These are phyloP conservation scores for Brachypteracias leptosomus DNA, from an alignment of 2,113 vertebrate genomes.

Conservation along the genomic window DNA sequence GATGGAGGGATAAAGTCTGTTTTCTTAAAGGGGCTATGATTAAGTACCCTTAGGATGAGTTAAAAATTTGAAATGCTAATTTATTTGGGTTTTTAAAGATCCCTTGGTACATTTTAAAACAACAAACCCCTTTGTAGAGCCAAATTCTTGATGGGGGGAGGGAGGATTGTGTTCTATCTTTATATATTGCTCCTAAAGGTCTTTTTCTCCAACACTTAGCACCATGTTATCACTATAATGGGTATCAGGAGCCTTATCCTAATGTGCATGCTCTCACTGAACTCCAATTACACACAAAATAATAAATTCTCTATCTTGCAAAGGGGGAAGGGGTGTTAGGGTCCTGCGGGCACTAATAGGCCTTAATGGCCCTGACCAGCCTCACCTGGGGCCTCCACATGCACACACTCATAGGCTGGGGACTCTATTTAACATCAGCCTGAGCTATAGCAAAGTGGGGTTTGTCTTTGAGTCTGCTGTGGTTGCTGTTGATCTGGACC, in stretches of 20 bases:
- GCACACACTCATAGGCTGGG: too few relatives aligned
- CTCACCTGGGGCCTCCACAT: not conserved
- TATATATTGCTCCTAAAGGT: not conserved
- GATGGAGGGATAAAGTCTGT: not conserved
- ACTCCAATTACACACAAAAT: not conserved
- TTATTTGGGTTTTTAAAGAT: not conserved
- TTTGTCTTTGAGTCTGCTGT: accelerated
- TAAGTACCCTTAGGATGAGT: not conserved
- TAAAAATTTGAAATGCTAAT: not conserved
- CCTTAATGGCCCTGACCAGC: not conserved
- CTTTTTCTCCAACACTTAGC: not conserved
- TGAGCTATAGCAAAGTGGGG: accelerated
- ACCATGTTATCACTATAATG: not conserved
- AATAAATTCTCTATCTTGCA: not conserved
- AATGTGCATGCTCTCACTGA: not conserved
- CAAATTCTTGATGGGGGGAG: not conserved
- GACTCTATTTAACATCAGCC: not conserved
- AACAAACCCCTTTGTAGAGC: not conserved
- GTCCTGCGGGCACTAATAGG: not conserved
- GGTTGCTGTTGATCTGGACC: too few relatives aligned
- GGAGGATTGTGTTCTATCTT: not conserved
- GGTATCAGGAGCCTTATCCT: not conserved
- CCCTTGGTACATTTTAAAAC: not conserved
- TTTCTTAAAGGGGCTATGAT: not conserved
- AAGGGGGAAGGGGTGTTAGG: not conserved